Evolutionary conservation across 1,140 invertebrate genomes (phyloP).

Genomic region (Yoshiicerus persimilis): DNA sequence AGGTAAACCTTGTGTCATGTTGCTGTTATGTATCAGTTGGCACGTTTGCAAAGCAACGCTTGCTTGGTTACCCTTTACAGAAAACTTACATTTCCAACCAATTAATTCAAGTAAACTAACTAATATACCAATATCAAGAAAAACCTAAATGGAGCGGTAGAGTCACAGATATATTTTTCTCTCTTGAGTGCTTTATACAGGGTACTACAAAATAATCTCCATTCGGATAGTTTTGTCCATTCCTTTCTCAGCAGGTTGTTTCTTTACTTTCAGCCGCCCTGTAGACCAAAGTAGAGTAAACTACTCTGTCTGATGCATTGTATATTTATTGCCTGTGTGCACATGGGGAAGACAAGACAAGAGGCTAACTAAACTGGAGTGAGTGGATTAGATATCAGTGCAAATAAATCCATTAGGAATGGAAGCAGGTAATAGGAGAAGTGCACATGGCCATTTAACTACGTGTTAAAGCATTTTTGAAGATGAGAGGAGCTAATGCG

Average conservation of each 20-base stretch:
- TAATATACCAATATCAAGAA: no score
- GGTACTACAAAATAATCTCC: not conserved
- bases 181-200: not conserved
- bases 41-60: not conserved
- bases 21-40: not conserved
- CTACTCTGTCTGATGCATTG: not conserved
- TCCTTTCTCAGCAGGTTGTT: no score
- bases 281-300: no score
- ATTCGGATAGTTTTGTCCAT: no score
- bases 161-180: no score
- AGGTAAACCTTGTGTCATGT: not conserved
- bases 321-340: not conserved
- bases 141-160: not conserved
- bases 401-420: not conserved
- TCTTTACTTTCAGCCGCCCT: no score
- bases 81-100: not conserved
- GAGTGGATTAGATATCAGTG: not conserved
- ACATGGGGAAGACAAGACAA: not conserved
- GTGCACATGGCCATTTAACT: not conserved
- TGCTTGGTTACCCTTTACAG: not conserved
- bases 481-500: not conserved
- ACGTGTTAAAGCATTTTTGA: not conserved
- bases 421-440: not conserved
- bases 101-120: not conserved
- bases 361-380: not conserved